phyloP scores from a whole-genome alignment of 2,888 invertebrate genomes.

The Hyalella azteca region DNA sequence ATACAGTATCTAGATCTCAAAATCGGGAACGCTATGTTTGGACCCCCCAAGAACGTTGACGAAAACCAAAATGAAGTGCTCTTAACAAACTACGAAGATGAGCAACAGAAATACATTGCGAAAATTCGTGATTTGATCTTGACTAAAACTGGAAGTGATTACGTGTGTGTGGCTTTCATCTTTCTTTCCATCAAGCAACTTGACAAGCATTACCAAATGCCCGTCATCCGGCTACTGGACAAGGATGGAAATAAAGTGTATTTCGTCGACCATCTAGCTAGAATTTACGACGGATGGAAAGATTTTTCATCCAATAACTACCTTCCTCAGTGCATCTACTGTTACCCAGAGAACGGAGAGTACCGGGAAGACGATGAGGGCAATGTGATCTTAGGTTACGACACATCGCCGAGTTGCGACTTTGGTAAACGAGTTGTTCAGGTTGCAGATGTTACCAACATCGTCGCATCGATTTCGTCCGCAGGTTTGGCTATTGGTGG shows the following conservation, averaged over 20 bases:
- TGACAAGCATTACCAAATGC: background rate
- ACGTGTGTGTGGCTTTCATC: background rate
- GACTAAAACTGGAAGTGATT: background rate
- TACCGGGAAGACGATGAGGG: background rate
- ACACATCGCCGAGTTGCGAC: background rate
- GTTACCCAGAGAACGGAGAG: background rate
- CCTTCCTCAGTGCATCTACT: background rate
- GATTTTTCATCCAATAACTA: background rate
- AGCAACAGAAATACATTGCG: background rate
- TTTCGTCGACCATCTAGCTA: background rate
- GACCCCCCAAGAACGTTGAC: background rate
- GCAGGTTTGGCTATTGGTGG: background rate
- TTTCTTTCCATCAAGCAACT: background rate
- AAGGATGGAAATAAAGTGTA: background rate
- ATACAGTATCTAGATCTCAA: background rate
- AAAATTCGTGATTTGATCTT: background rate
- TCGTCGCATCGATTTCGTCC: background rate
- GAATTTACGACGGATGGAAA: background rate
- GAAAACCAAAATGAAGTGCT: background rate
- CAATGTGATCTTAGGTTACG: background rate
- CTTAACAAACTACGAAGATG: background rate
- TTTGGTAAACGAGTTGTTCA: background rate
- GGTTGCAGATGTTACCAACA: background rate
- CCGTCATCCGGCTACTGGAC: background rate
- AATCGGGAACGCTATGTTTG: background rate